phyloP scores from a whole-genome alignment of 2,113 vertebrate species.

The Tenrec ecaudatus region DNA sequence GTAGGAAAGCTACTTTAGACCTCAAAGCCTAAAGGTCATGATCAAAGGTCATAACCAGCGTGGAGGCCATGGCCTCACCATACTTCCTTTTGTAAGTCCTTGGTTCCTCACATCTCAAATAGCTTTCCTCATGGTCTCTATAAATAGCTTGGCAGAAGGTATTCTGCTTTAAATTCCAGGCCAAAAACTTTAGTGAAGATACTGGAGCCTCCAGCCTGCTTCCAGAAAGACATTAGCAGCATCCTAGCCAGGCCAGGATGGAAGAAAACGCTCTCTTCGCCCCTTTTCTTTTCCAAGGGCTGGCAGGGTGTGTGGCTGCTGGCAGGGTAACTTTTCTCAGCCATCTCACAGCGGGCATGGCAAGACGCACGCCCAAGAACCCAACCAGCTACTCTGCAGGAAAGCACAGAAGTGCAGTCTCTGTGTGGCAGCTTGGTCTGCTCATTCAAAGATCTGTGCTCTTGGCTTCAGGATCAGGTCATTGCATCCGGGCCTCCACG shows the following conservation, averaged over 20 bases:
- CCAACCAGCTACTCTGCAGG: constrained; percentile 35
- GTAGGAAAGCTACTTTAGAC: not conserved
- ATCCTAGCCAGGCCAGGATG: constrained; percentile 19
- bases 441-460: not conserved
- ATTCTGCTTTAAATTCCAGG: constrained; percentile 55
- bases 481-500: not conserved
- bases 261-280: constrained; percentile 50
- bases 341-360: constrained; percentile 17
- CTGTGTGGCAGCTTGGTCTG: constrained; percentile 46
- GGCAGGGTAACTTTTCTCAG: constrained; percentile 38
- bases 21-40: not conserved
- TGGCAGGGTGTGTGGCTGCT: constrained; percentile 49
- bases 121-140: not conserved
- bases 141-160: not conserved
- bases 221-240: constrained; percentile 47
- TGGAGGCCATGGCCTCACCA: not conserved
- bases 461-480: not conserved
- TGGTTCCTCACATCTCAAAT: not conserved
- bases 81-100: not conserved
- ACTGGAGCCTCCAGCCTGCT: constrained; percentile 29
- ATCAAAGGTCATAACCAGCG: not conserved
- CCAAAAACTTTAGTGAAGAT: constrained; percentile 46
- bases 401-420: constrained; percentile 38
- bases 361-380: not conserved
- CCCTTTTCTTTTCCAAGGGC: constrained; percentile 48